Conservation (phyloP, 2,797 vertebrate genomes). For the Sphenodon punctatus region DNA sequence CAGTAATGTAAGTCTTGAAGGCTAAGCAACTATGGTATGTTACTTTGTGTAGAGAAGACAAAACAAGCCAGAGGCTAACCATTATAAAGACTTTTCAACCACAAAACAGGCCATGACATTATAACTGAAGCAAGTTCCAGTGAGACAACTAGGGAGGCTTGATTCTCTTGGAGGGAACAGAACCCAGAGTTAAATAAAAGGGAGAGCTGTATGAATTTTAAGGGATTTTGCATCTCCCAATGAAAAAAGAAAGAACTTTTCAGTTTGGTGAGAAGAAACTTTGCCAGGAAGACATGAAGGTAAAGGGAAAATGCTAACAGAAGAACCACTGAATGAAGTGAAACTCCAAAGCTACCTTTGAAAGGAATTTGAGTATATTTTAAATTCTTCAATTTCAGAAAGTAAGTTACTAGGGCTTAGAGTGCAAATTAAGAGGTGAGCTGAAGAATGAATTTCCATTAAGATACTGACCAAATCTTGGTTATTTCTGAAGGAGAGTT, state of each 20-base stretch:
- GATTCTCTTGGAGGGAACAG: neutral
- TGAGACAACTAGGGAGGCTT: too few species aligned
- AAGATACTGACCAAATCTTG: too few species aligned
- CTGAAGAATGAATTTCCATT: too few species aligned
- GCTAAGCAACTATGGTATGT: neutral
- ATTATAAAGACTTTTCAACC: accelerated
- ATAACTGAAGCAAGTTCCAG: neutral
- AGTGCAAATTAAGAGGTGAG: too few species aligned
- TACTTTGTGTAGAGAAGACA: neutral
- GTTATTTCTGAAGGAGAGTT: neutral
- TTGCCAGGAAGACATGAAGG: neutral
- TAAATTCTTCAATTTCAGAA: too few species aligned
- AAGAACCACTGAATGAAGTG: neutral
- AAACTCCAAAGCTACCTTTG: neutral
- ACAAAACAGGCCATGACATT: neutral
- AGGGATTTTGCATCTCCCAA: neutral
- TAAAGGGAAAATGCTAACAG: neutral
- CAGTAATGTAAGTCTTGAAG: neutral
- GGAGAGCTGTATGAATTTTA: neutral
- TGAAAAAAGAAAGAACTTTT: neutral
- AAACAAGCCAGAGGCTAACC: neutral
- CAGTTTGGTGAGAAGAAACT: neutral
- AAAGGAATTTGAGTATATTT: too few species aligned
- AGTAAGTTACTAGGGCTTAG: too few species aligned
- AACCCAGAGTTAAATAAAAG: neutral